Evolutionary conservation across 2,797 vertebrate genomes (phyloP).

Genomic region (Tympanoctomys barrerae): DNA sequence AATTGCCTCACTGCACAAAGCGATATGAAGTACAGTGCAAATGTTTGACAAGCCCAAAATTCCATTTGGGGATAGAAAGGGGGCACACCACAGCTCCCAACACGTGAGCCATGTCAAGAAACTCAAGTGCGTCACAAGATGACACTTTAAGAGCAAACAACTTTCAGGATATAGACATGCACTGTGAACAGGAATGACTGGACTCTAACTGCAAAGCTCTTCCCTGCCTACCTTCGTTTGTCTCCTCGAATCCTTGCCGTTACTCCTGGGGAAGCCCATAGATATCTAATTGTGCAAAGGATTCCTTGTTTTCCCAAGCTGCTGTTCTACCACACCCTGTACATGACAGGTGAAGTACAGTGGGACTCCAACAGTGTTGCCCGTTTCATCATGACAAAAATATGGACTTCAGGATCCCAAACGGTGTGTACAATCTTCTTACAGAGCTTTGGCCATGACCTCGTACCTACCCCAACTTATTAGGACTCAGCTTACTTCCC

Average conservation of each 20-base stretch:
- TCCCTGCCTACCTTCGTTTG: not conserved
- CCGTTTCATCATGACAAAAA: not conserved
- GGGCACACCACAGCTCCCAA: no score
- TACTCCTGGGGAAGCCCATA: not conserved
- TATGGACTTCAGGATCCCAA: not conserved
- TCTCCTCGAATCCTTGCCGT: not conserved
- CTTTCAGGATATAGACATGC: not conserved
- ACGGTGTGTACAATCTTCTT: not conserved
- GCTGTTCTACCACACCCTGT: not conserved
- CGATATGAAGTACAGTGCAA: no score
- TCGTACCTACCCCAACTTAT: not conserved
- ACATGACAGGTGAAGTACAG: not conserved
- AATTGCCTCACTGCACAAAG: no score
- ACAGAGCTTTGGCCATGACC: not conserved
- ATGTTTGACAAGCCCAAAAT: no score
- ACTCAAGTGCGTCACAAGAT: not conserved
- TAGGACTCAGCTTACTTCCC: not conserved
- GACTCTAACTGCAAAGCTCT: not conserved
- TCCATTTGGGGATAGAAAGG: no score
- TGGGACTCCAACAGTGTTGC: not conserved
- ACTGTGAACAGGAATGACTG: not conserved
- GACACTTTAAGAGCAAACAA: not conserved
- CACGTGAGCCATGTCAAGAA: no score
- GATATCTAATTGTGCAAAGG: not conserved
- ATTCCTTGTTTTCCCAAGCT: not conserved